Percentiles rank a stretch among this genome's conserved stretches.
These are phyloP conservation scores for Jacana jacana DNA, from an alignment of 2,113 vertebrate genomes.

Conservation along the genomic window DNA sequence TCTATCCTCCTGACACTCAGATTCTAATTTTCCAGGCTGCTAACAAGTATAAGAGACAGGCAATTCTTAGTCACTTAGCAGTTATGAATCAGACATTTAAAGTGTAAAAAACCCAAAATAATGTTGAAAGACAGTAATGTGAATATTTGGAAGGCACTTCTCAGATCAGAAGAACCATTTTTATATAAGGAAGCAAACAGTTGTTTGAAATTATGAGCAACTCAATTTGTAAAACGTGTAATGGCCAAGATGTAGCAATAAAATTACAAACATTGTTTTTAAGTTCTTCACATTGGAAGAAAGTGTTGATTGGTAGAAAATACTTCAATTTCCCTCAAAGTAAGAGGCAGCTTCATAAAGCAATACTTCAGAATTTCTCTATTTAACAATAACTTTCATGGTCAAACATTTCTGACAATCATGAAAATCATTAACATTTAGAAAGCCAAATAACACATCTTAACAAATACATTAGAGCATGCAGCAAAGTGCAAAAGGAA, in stretches of 20 bases:
- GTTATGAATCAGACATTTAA: neutral
- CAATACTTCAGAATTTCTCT: neutral
- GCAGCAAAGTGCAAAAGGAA: slow-evolving; percentile 9
- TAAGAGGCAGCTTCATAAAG: neutral
- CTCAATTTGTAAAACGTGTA: neutral
- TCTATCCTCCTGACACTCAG: neutral
- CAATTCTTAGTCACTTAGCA: neutral
- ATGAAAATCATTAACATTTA: slow-evolving; percentile 38
- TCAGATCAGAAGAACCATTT: neutral
- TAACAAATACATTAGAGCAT: neutral
- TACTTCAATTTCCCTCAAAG: neutral
- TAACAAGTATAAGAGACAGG: neutral
- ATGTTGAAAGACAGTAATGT: neutral
- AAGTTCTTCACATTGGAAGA: neutral
- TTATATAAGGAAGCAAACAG: neutral
- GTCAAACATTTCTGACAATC: neutral
- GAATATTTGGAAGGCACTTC: neutral
- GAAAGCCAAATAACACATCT: neutral
- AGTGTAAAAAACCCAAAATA: neutral
- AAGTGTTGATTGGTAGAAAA: neutral
- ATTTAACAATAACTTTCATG: slow-evolving; percentile 19
- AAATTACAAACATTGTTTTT: neutral
- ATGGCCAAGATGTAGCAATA: neutral
- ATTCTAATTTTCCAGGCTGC: neutral
- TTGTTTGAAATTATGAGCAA: neutral